Conservation (phyloP, 2,797 vertebrate species). For the Enteromius viviparus region DNA sequence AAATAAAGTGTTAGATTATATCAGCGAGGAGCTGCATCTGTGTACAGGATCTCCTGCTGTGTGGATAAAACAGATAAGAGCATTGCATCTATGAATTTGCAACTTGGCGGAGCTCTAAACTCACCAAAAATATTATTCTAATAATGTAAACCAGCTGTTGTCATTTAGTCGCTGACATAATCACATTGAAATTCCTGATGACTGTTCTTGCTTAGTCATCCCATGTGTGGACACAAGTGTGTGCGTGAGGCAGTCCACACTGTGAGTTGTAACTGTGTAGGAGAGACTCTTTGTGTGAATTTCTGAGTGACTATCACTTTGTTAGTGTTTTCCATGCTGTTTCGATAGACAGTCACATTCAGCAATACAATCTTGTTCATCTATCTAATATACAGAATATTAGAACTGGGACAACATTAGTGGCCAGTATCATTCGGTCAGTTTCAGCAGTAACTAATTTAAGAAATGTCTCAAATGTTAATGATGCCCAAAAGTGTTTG, state of each 20-base stretch:
- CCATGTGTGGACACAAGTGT: background rate
- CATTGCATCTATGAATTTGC: background rate
- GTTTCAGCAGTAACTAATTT: background rate
- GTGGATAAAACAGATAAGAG: conserved; percentile 22
- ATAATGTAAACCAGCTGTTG: conserved; percentile 12
- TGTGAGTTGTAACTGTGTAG: background rate
- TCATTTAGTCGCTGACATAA: conserved; percentile 15
- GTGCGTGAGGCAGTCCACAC: conserved; percentile 1
- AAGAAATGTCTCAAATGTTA: background rate
- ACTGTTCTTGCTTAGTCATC: conserved; percentile 26
- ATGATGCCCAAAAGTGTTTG: background rate
- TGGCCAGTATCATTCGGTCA: background rate
- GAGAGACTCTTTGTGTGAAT: background rate
- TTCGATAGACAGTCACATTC: background rate
- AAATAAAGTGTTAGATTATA: conserved; percentile 35
- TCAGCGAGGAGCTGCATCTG: conserved; percentile 22
- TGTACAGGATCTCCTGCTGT: conserved; percentile 19
- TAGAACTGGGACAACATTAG: background rate
- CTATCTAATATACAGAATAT: background rate
- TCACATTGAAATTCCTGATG: conserved; percentile 13
- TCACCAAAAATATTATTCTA: background rate
- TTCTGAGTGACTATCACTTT: background rate
- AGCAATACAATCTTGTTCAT: background rate
- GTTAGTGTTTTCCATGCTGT: background rate
- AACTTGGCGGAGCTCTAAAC: background rate